Evolutionary conservation across 2,797 vertebrate species (phyloP).

Genomic region (Lagorchestes hirsutus): DNA sequence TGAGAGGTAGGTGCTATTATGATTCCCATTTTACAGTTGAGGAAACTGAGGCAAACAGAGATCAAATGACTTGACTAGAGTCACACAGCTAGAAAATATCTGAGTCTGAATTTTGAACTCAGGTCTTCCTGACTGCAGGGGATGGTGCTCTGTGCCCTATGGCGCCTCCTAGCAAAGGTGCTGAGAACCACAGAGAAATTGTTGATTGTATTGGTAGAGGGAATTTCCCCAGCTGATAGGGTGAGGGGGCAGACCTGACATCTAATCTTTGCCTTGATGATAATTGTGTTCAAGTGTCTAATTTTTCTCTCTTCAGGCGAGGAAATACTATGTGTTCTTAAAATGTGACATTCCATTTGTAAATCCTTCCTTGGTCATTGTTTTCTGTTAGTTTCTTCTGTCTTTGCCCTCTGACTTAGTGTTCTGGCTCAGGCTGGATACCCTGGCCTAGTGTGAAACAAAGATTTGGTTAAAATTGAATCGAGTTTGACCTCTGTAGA

Average conservation of each 20-base stretch:
- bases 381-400: background rate
- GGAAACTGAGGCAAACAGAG: background rate
- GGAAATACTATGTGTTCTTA: background rate
- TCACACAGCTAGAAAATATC: background rate
- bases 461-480: background rate
- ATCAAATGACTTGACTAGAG: background rate
- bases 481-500: slow-evolving; percentile 4
- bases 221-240: background rate
- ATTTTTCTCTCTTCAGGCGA: background rate
- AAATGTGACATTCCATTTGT: background rate
- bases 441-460: background rate
- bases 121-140: background rate
- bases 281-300: background rate
- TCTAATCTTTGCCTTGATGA: background rate
- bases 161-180: background rate
- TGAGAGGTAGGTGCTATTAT: background rate
- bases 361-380: background rate
- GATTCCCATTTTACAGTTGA: background rate
- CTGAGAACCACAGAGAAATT: background rate
- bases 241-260: background rate
- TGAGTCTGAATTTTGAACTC: background rate
- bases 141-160: background rate
- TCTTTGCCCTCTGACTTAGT: background rate
- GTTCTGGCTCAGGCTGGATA: background rate
- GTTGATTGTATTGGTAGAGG: background rate